Evolutionary conservation across 2,797 vertebrate genomes (phyloP).

Genomic region (Cyclura pinguis): DNA sequence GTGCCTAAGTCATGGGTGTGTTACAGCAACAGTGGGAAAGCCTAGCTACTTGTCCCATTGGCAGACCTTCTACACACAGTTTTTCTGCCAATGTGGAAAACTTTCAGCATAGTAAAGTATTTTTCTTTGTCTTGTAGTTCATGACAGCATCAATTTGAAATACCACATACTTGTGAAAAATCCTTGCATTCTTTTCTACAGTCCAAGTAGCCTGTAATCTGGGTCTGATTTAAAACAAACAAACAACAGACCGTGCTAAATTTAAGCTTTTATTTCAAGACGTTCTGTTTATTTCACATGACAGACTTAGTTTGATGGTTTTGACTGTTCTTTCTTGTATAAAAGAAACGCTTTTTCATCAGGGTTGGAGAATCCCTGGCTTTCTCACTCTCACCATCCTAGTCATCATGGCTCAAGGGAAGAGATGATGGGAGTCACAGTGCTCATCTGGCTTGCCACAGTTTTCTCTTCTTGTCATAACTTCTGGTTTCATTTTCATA

Average conservation of each 20-base stretch:
- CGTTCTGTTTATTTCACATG: neutral
- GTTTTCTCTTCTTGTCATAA: neutral
- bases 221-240: neutral
- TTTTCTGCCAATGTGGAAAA: neutral
- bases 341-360: neutral
- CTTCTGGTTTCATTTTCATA: neutral
- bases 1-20: neutral
- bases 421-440: neutral
- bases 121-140: neutral
- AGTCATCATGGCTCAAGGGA: neutral
- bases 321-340: neutral
- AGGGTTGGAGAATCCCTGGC: neutral
- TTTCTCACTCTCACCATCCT: neutral
- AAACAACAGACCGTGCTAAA: neutral
- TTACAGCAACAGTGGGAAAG: neutral
- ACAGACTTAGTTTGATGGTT: neutral
- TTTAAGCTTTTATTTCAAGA: neutral
- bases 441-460: neutral
- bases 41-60: neutral
- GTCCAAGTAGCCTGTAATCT: neutral
- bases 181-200: neutral
- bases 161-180: neutral
- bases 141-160: neutral
- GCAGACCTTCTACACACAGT: neutral
- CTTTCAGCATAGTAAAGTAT: no score